Conservation (phyloP, 2,888 invertebrate species). For the Catotricha subobsoleta region DNA sequence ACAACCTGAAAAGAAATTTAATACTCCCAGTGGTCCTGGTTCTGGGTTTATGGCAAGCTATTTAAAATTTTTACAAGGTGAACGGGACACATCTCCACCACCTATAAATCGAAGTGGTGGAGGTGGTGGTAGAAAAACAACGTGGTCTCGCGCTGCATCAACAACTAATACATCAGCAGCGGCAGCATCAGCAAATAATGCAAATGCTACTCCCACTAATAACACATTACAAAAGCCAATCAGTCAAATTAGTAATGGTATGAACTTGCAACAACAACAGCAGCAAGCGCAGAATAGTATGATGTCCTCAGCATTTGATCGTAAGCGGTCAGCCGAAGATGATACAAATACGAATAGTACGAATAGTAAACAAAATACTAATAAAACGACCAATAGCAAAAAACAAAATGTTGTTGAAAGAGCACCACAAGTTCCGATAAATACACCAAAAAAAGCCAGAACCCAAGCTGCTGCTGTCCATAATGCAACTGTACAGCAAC, state of each 20-base stretch:
- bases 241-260: conserved; percentile 4
- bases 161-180: conserved; percentile 29
- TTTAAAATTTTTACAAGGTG: conserved; percentile 67
- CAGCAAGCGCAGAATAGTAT: conserved; percentile 32
- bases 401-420: conserved; percentile 7
- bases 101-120: conserved; percentile 47
- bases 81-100: conserved; percentile 63
- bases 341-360: not conserved
- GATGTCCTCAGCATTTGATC: no score
- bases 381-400: not conserved
- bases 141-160: conserved; percentile 29
- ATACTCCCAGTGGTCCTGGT: conserved; percentile 40
- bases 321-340: conserved; percentile 11
- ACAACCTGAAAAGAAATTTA: conserved; percentile 42
- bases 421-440: conserved; percentile 5
- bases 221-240: conserved; percentile 29
- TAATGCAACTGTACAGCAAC: conserved; percentile 28
- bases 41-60: conserved; percentile 77
- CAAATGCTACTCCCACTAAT: conserved; percentile 28
- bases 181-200: conserved; percentile 31
- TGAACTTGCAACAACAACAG: conserved; percentile 14
- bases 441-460: conserved; percentile 14
- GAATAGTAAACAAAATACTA: conserved; percentile 13
- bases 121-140: conserved; percentile 47
- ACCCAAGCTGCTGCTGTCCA: conserved; percentile 21